Conservation (phyloP, 1,140 invertebrate genomes). For the Trichogramma pretiosum region DNA sequence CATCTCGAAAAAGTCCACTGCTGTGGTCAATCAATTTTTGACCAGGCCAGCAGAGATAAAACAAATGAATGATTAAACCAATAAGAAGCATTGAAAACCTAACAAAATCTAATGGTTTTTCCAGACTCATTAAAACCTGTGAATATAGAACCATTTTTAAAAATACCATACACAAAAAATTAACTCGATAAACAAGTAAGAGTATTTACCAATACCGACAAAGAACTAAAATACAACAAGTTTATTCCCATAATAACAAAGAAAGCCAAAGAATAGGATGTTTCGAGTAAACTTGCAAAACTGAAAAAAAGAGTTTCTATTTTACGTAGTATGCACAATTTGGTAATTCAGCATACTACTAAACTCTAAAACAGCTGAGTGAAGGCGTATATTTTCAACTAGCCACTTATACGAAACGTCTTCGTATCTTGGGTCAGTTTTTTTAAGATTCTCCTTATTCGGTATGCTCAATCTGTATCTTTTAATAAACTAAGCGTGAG, state of each 20-base stretch:
- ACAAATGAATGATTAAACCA: not conserved
- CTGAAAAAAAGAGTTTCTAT: too few species aligned
- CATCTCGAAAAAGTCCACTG: not conserved
- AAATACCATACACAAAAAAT: not conserved
- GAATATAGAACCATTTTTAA: not conserved
- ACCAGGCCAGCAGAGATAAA: constrained; percentile 3
- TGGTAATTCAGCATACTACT: too few species aligned
- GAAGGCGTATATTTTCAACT: too few species aligned
- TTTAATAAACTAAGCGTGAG: too few species aligned
- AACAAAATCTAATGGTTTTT: not conserved
- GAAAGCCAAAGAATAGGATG: not conserved
- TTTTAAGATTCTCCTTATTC: too few species aligned
- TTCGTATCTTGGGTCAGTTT: too few species aligned
- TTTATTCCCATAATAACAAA: not conserved
- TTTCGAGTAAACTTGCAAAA: not conserved
- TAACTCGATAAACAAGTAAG: not conserved
- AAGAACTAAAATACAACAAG: not conserved
- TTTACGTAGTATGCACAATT: too few species aligned
- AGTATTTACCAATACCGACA: not conserved
- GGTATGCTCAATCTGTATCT: too few species aligned
- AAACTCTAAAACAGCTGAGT: too few species aligned
- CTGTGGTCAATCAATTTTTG: not conserved
- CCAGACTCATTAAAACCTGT: not conserved
- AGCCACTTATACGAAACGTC: too few species aligned
- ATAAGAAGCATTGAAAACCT: not conserved